phyloP scores from a whole-genome alignment of 2,888 invertebrate genomes.

The Epirrita christyi region DNA sequence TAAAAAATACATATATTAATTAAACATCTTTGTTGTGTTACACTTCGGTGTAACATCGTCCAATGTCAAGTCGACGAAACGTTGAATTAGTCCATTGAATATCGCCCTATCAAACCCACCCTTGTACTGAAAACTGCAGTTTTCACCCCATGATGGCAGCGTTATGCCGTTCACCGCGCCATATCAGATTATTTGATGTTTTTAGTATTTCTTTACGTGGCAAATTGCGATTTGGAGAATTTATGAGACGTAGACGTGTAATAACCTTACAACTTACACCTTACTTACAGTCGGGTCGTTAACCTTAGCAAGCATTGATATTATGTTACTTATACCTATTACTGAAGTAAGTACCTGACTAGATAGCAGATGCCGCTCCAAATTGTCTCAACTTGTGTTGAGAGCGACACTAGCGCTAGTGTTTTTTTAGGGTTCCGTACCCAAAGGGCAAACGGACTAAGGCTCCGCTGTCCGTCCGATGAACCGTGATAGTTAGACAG shows the following conservation, averaged over 20 bases:
- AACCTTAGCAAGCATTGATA: slow-evolving; percentile 4
- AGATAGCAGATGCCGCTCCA: too few species aligned
- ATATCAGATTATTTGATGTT: slow-evolving; percentile 35
- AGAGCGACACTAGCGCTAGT: too few species aligned
- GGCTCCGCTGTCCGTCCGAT: too few species aligned
- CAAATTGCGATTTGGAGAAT: slow-evolving; percentile 20
- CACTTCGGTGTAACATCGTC: slow-evolving; percentile 46
- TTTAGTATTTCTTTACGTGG: slow-evolving; percentile 32
- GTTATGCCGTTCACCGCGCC: slow-evolving; percentile 49
- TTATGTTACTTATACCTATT: too few species aligned
- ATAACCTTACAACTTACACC: slow-evolving; percentile 6
- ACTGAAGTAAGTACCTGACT: too few species aligned
- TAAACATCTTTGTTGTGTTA: neutral
- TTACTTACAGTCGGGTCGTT: slow-evolving; percentile 12
- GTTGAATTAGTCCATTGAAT: slow-evolving; percentile 64
- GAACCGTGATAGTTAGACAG: too few species aligned
- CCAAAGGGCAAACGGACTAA: too few species aligned
- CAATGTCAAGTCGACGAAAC: slow-evolving; percentile 45
- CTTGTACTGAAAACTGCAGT: slow-evolving; percentile 49
- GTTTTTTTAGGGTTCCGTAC: too few species aligned
- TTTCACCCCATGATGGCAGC: slow-evolving; percentile 43
- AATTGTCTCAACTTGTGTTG: too few species aligned
- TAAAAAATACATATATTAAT: too few species aligned
- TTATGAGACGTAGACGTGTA: slow-evolving; percentile 17
- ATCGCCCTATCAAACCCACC: slow-evolving; percentile 50